Evolutionary conservation across 2,888 invertebrate species (phyloP).

Genomic region (Ganaspis brasiliensis): DNA sequence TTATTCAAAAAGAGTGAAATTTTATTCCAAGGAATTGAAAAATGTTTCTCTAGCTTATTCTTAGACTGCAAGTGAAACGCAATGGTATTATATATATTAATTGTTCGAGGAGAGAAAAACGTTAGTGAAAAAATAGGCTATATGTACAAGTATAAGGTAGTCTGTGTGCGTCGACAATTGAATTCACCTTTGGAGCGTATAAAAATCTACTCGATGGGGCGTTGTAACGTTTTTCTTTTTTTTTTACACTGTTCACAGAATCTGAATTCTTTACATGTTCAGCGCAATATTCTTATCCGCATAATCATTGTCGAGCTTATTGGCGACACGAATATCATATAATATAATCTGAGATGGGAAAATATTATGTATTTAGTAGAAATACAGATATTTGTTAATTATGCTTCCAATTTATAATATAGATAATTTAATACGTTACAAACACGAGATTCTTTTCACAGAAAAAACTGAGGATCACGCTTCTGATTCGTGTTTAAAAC

Average conservation of each 20-base stretch:
- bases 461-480: neutral
- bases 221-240: conserved; percentile 51
- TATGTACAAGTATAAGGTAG: conserved; percentile 75
- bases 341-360: conserved; percentile 33
- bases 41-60: conserved; percentile 38
- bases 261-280: conserved; percentile 33
- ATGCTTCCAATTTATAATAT: conserved; percentile 8
- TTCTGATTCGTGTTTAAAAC: no score
- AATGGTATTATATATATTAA: conserved; percentile 56
- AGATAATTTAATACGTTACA: conserved; percentile 4
- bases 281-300: neutral
- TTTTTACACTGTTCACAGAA: conserved; percentile 37
- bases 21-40: neutral
- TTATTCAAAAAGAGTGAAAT: no score
- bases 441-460: conserved; percentile 13
- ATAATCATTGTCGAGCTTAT: conserved; percentile 47
- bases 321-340: conserved; percentile 39
- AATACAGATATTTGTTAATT: conserved; percentile 32
- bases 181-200: conserved; percentile 70
- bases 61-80: conserved; percentile 44
- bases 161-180: conserved; percentile 77
- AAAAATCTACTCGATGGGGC: conserved; percentile 77
- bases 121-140: conserved; percentile 79
- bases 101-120: conserved; percentile 52
- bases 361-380: conserved; percentile 42